These are phyloP conservation scores for Lateolabrax maculatus DNA, from an alignment of 2,797 vertebrate genomes.

Conservation along the genomic window DNA sequence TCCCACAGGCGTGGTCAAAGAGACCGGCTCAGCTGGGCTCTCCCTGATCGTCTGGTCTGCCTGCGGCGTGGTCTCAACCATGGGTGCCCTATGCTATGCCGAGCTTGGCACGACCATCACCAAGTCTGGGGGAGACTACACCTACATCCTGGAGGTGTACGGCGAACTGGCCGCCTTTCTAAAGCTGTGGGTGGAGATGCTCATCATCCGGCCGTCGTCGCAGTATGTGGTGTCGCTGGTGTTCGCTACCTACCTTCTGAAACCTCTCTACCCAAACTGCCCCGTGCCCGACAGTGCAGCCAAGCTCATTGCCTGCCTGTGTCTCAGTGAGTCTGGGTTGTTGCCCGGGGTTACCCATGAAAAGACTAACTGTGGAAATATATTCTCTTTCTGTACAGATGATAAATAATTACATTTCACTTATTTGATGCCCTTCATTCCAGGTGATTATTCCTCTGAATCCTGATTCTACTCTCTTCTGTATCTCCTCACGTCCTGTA, in stretches of 20 bases:
- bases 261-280: conserved; percentile 94
- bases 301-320: conserved; percentile 95
- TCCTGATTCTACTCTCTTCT: background rate
- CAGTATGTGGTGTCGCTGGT: conserved; percentile 99
- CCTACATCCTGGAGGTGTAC: conserved; percentile 98
- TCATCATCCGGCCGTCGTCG: conserved; percentile 97
- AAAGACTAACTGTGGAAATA: background rate
- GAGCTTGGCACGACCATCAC: conserved; percentile 97
- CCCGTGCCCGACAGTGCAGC: conserved; percentile 90
- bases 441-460: background rate
- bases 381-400: background rate
- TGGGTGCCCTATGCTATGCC: conserved; percentile 96
- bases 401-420: background rate
- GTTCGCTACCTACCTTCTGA: conserved; percentile 98
- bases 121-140: conserved; percentile 97
- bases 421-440: background rate
- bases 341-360: background rate
- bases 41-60: conserved; percentile 93
- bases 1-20: conserved; percentile 94
- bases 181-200: conserved; percentile 99
- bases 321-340: conserved; percentile 92
- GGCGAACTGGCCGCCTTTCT: conserved; percentile 96
- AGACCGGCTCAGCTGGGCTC: conserved; percentile 94
- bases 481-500: conserved; percentile 32
- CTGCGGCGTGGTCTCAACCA: conserved; percentile 95